A percentile compares a stretch with the other conserved stretches of the same genome.
phyloP scores from a whole-genome alignment of 2,113 vertebrate species.

The Argyrosomus japonicus region DNA sequence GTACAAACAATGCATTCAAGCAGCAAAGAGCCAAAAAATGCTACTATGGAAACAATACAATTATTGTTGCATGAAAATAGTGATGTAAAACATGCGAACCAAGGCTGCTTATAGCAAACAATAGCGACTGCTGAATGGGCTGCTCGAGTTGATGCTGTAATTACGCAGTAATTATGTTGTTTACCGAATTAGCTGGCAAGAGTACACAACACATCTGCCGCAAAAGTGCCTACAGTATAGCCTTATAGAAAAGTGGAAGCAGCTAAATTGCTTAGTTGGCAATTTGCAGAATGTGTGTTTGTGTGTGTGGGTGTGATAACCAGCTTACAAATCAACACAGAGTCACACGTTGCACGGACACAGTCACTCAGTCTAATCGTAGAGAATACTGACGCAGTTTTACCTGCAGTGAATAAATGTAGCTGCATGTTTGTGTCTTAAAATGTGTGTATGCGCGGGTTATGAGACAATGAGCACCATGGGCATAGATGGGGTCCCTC shows the following conservation, averaged over 20 bases:
- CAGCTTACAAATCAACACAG: constrained; percentile 16
- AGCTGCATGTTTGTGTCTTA: background rate
- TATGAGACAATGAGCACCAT: background rate
- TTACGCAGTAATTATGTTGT: constrained; percentile 70
- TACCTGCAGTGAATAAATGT: background rate
- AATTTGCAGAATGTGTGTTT: constrained; percentile 20
- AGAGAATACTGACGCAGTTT: background rate
- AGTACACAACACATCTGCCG: constrained; percentile 35
- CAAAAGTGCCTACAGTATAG: constrained; percentile 20
- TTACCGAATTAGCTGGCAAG: constrained; percentile 54
- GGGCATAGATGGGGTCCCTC: background rate
- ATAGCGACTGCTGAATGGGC: constrained; percentile 53
- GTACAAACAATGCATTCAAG: constrained; percentile 15
- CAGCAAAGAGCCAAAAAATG: constrained; percentile 12
- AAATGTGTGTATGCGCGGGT: background rate
- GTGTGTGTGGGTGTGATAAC: constrained; percentile 20
- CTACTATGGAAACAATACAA: constrained; percentile 15
- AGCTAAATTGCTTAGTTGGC: constrained; percentile 28
- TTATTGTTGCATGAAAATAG: constrained; percentile 4
- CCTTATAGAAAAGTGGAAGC: constrained; percentile 24
- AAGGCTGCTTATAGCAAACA: constrained; percentile 41
- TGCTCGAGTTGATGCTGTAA: constrained; percentile 65
- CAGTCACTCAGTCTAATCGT: background rate
- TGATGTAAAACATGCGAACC: constrained; percentile 46
- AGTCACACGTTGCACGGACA: background rate